A percentile compares a stretch with the other conserved stretches of the same genome.
These are phyloP conservation scores for Solenopsis invicta DNA, from an alignment of 1,140 invertebrate genomes.

Conservation along the genomic window DNA sequence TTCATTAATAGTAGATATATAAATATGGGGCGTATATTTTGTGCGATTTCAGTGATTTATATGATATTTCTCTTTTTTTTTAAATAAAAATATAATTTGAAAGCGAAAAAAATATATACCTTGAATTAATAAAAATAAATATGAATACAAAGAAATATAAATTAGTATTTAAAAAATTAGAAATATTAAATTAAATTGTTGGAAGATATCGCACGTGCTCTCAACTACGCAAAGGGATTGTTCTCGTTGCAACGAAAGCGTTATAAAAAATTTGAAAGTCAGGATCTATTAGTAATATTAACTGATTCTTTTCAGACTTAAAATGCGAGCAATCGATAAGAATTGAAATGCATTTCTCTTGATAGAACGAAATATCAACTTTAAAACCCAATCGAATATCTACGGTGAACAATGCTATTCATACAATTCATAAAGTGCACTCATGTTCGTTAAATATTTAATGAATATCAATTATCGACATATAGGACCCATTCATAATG, in stretches of 20 bases:
- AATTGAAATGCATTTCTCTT: slow-evolving; percentile 27
- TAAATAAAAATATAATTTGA: not conserved
- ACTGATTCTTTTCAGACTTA: slow-evolving; percentile 21
- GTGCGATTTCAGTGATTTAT: not conserved
- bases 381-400: slow-evolving; percentile 20
- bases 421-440: slow-evolving; percentile 32
- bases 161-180: not conserved
- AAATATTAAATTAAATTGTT: slow-evolving; percentile 1
- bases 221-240: slow-evolving; percentile 5
- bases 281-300: not conserved
- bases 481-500: slow-evolving; percentile 31
- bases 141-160: not conserved
- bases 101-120: not conserved
- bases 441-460: slow-evolving; percentile 38
- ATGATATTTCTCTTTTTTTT: not conserved
- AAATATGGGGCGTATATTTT: not conserved
- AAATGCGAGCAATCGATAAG: slow-evolving; percentile 13
- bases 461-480: slow-evolving; percentile 56
- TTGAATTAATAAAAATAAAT: not conserved
- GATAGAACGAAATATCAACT: slow-evolving; percentile 31
- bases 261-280: slow-evolving; percentile 31
- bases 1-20: not conserved
- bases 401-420: slow-evolving; percentile 35
- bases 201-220: not conserved
- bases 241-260: slow-evolving; percentile 8